These are phyloP conservation scores for Cantharis lateralis DNA, from an alignment of 2,888 invertebrate species.

Conservation along the genomic window DNA sequence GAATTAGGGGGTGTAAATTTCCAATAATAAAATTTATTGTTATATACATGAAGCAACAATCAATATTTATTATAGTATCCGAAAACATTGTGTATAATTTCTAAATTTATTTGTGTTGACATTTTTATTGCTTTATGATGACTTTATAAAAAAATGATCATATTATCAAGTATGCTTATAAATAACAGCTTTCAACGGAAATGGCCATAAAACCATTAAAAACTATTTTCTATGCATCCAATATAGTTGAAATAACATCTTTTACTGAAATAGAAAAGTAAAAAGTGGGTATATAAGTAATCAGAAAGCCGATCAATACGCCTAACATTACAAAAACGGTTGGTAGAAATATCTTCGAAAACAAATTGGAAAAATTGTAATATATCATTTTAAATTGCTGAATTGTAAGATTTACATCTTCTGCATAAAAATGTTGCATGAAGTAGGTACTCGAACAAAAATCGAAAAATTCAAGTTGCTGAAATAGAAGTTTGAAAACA, in stretches of 20 bases:
- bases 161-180: too few relatives aligned
- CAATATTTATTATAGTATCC: too few relatives aligned
- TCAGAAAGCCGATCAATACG: not conserved
- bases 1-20: too few relatives aligned
- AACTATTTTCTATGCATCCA: not conserved
- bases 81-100: too few relatives aligned
- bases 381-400: not conserved
- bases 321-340: not conserved
- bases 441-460: not conserved
- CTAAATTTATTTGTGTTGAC: too few relatives aligned
- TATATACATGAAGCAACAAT: too few relatives aligned
- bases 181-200: not conserved
- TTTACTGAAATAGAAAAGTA: not conserved
- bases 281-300: not conserved
- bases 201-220: not conserved
- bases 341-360: not conserved
- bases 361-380: not conserved
- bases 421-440: not conserved
- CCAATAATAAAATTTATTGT: too few relatives aligned
- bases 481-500: conserved; percentile 13
- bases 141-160: too few relatives aligned
- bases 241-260: not conserved
- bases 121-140: too few relatives aligned
- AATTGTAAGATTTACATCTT: not conserved
- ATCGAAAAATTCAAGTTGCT: not conserved